Evolutionary conservation across 2,888 invertebrate genomes (phyloP), one percentile per base, ranked within the genome.

Genomic region (Pristionchus arcanus): DNA sequence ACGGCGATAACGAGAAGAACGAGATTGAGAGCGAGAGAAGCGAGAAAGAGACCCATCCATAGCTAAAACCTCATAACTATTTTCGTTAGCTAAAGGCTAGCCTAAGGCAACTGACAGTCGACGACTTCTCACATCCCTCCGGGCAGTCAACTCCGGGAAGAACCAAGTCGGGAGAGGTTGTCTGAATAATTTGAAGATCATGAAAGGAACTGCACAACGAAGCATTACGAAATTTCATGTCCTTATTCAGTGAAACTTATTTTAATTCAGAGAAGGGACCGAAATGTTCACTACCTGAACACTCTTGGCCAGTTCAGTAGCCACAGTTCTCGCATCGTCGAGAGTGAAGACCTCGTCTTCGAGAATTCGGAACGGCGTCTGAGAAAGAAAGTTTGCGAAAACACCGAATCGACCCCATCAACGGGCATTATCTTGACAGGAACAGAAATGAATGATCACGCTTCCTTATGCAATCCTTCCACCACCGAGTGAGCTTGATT

Each of bases 21-120:
- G 42, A 87, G 37, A 68, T 87, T 87, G 63, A 87, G 42, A 31
- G 87, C 66, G 68, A 87, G 87, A 49, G 87, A 87, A 68, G 87
- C 87, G 68, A 87, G 63, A 28, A 87, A 87, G 42, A 87, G 87
- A 49, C 66, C 87, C 66, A 87, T 37, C 87, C 87, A 87, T 19
- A 68, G 11, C 87, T 87, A 59, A 31, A 84, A 9, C 1, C 3
- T 59, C 21, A 25, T 49, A 7, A 3, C 9, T 49, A 34, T n/a
- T n/a, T 81, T n/a, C n/a, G n/a, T 1, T 21, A 15, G 2, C 2
- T 13, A 42, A 37, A n/a, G 42, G 21, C 3, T 42, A 2, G 42
- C 16, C 1, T 25, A n/a, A 37, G 49, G 42, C 11, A 2, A 15
- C 53, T 53, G 13, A 85, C 84, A 1, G 59, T 85, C 1, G 84